Evolutionary conservation across 2,113 vertebrate species (phyloP).

Genomic region (Bucco capensis): DNA sequence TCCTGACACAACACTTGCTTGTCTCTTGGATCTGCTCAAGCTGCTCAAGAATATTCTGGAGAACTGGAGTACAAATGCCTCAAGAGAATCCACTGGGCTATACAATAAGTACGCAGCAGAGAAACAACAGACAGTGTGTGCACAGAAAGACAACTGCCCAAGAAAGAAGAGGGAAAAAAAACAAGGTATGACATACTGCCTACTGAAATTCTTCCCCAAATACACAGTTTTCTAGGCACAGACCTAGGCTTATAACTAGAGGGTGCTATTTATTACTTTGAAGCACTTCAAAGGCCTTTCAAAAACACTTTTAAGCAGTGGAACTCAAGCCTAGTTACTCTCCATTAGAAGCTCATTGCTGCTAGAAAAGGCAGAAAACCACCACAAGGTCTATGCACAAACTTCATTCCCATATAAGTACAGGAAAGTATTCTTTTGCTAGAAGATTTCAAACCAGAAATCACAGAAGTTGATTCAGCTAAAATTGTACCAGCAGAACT

Average conservation of each 20-base stretch:
- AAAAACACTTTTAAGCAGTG: conserved; percentile 11
- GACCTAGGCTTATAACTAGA: conserved; percentile 42
- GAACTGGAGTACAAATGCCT: background rate
- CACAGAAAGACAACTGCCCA: background rate
- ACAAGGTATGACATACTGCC: background rate
- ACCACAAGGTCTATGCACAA: background rate
- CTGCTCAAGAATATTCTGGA: background rate
- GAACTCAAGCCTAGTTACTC: background rate
- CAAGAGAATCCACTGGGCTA: background rate
- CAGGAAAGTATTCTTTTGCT: background rate
- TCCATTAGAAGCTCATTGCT: background rate
- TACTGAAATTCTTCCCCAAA: conserved; percentile 13
- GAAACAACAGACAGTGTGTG: background rate
- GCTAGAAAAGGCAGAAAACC: background rate
- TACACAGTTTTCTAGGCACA: conserved; percentile 19
- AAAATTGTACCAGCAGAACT: background rate
- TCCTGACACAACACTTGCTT: background rate
- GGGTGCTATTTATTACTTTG: conserved; percentile 23
- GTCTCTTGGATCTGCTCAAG: conserved; percentile 3
- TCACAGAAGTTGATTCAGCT: background rate
- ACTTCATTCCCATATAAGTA: too few relatives aligned
- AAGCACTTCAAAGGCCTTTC: conserved; percentile 52
- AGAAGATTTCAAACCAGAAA: background rate
- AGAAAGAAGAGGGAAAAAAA: background rate
- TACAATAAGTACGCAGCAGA: background rate